Evolutionary conservation across 2,113 vertebrate species (phyloP).

Genomic region (Mastomys natalensis): DNA sequence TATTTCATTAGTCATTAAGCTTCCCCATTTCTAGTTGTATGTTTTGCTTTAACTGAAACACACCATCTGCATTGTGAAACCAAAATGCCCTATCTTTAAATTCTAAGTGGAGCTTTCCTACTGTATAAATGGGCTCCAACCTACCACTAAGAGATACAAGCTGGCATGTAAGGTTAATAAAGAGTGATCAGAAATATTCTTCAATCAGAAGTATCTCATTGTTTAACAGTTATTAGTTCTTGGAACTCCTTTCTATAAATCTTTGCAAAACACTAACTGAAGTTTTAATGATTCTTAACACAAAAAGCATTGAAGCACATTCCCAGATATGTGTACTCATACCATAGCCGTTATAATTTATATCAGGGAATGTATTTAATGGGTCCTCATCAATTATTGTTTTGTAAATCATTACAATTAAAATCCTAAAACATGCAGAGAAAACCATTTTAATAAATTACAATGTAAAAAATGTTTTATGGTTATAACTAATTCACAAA

Average conservation of each 20-base stretch:
- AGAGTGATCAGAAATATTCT: not conserved
- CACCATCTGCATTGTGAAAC: constrained; percentile 60
- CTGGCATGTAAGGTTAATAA: not conserved
- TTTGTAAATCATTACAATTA: not conserved
- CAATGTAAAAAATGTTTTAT: not conserved
- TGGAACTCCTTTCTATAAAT: constrained; percentile 26
- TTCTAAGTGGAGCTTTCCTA: constrained; percentile 40
- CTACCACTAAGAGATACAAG: constrained; percentile 2
- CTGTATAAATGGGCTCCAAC: not conserved
- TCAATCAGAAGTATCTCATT: constrained; percentile 25
- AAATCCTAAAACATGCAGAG: not conserved
- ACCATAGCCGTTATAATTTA: not conserved
- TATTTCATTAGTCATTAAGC: constrained; percentile 68
- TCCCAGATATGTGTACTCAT: not conserved
- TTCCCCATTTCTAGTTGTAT: constrained; percentile 62
- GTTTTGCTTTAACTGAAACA: constrained; percentile 52
- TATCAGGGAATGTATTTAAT: not conserved
- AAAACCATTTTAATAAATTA: not conserved
- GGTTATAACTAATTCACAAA: not conserved
- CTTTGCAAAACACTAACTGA: not conserved
- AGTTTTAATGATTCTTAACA: constrained; percentile 30
- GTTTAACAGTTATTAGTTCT: constrained; percentile 15
- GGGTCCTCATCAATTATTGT: not conserved
- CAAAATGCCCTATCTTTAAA: constrained; percentile 52
- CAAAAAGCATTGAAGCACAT: not conserved